A percentile compares a stretch with the other conserved stretches of the same genome.
These are phyloP conservation scores for Orthonevra nobilis DNA, from an alignment of 2,888 invertebrate genomes.

Conservation along the genomic window DNA sequence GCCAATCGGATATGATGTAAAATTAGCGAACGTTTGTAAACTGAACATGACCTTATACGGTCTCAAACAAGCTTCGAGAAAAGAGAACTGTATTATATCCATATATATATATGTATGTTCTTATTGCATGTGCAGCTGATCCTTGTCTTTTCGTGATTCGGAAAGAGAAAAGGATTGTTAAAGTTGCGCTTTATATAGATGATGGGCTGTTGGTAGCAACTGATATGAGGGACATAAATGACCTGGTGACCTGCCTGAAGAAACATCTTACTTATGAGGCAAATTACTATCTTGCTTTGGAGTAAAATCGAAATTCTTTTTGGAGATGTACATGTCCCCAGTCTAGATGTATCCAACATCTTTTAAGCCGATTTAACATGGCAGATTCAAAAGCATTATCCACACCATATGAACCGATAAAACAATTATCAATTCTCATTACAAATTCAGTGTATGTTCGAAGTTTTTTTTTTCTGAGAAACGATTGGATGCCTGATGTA, in stretches of 20 bases:
- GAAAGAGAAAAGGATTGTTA: constrained; percentile 35
- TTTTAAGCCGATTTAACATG: constrained; percentile 33
- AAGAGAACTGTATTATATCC: constrained; percentile 46
- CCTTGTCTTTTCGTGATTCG: constrained; percentile 67
- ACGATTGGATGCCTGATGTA: neutral
- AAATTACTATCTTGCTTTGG: constrained; percentile 72
- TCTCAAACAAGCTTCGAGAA: too few species aligned
- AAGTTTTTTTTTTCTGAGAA: neutral
- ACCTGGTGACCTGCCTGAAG: constrained; percentile 68
- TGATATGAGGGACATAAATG: constrained; percentile 9
- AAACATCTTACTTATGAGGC: constrained; percentile 79
- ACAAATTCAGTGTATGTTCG: neutral
- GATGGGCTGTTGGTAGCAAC: constrained; percentile 65
- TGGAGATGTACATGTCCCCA: too few species aligned
- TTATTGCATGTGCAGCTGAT: constrained; percentile 66
- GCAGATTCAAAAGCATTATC: neutral
- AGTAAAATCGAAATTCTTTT: constrained; percentile 8
- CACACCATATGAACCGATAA: neutral
- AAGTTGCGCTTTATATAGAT: constrained; percentile 68
- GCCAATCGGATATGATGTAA: constrained; percentile 21
- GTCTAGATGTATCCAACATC: too few species aligned
- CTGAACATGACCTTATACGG: constrained; percentile 51
- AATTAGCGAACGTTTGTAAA: constrained; percentile 31
- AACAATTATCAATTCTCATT: neutral
- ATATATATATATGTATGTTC: constrained; percentile 55